phyloP scores from a whole-genome alignment of 2,113 vertebrate genomes.

The Phaetusa simplex region DNA sequence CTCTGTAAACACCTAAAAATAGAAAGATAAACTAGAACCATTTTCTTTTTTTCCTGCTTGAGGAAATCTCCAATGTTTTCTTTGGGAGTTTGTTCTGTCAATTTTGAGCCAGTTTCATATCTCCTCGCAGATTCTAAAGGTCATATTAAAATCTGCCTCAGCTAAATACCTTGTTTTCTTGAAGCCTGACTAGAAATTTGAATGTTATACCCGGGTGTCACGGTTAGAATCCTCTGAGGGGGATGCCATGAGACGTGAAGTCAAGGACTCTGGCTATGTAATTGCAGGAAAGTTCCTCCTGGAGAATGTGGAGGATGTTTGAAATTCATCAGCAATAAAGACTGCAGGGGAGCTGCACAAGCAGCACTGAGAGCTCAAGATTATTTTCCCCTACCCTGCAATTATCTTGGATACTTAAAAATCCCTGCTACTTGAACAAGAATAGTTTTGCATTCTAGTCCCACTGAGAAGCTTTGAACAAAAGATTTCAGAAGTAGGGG shows the following conservation, averaged over 20 bases:
- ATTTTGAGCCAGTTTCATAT: not conserved
- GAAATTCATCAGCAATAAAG: constrained; percentile 2
- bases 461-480: not conserved
- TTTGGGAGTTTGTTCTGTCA: not conserved
- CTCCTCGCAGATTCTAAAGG: not conserved
- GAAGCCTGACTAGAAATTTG: not conserved
- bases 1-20: not conserved
- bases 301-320: not conserved
- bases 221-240: not conserved
- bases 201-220: not conserved
- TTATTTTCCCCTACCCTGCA: not conserved
- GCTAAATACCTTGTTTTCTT: not conserved
- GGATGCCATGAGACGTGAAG: not conserved
- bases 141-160: not conserved
- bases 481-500: not conserved
- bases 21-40: not conserved
- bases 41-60: not conserved
- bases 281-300: not conserved
- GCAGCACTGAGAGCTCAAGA: not conserved
- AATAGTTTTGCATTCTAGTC: not conserved
- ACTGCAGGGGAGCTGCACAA: not conserved
- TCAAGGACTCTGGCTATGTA: not conserved
- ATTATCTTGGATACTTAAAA: constrained; percentile 33
- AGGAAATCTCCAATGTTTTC: not conserved
- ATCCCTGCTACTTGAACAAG: not conserved